A percentile compares a stretch with the other conserved stretches of the same genome.
Evolutionary conservation across 2,888 invertebrate genomes (phyloP).

Genomic region (Tetragonula carbonaria): DNA sequence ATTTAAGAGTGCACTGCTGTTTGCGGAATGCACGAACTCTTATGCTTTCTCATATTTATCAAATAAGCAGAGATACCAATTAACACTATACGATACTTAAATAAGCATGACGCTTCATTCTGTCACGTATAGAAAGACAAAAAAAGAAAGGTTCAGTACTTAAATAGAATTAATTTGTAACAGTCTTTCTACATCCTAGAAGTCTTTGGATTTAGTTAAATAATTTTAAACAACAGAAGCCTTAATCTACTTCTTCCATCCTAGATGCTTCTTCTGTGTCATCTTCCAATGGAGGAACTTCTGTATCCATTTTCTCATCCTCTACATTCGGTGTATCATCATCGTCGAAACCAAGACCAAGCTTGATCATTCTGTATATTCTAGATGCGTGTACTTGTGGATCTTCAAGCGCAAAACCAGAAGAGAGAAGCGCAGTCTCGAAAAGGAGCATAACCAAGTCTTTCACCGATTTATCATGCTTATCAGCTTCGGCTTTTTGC

Average conservation of each 20-base stretch:
- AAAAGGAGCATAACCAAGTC: conserved; percentile 97
- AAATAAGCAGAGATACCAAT: conserved; percentile 43
- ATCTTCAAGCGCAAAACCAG: conserved; percentile 98
- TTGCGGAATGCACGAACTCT: conserved; percentile 18
- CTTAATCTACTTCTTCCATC: conserved; percentile 99
- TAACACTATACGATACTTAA: conserved; percentile 18
- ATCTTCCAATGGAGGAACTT: conserved; percentile 86
- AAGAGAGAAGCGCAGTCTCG: conserved; percentile 97
- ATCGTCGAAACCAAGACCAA: conserved; percentile 98
- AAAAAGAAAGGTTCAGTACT: conserved; percentile 37
- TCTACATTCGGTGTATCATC: conserved; percentile 92
- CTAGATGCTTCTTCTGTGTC: conserved; percentile 98
- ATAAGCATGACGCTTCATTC: conserved; percentile 47
- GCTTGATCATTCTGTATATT: conserved; percentile 99
- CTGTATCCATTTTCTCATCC: conserved; percentile 86
- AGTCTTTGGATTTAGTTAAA: conserved; percentile 68
- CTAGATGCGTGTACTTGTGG: conserved; percentile 97
- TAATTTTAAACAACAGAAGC: conserved; percentile 32
- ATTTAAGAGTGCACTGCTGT: conserved; percentile 8
- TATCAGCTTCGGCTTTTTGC: conserved; percentile 97
- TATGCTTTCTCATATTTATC: conserved; percentile 25
- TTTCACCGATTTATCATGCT: conserved; percentile 99
- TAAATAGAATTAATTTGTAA: conserved; percentile 55
- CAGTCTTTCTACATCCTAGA: conserved; percentile 67
- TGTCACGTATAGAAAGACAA: conserved; percentile 39